Percentiles rank a stretch among this genome's conserved stretches.
These are phyloP conservation scores for Channa striata DNA, from an alignment of 2,797 vertebrate species.

Conservation along the genomic window DNA sequence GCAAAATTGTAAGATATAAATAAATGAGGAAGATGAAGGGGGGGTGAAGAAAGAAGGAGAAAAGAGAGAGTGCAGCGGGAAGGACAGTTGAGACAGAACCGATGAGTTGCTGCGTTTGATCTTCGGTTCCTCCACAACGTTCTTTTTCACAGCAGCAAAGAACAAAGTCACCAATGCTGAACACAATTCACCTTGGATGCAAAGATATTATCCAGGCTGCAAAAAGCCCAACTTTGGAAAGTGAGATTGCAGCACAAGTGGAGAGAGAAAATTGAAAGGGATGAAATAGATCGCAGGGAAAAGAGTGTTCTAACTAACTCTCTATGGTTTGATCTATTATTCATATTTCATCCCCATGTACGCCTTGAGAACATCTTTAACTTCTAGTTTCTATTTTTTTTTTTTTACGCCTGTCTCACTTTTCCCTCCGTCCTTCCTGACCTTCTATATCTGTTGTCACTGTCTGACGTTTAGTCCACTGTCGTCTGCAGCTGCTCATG, in stretches of 20 bases:
- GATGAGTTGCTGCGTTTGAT: constrained; percentile 52
- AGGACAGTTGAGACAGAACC: constrained; percentile 37
- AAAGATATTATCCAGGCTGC: constrained; percentile 9
- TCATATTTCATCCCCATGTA: constrained; percentile 48
- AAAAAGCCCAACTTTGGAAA: constrained; percentile 23
- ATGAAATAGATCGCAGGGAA: constrained; percentile 30
- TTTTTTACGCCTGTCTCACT: constrained; percentile 9
- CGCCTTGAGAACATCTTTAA: constrained; percentile 48
- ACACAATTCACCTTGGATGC: constrained; percentile 48
- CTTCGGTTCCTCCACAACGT: constrained; percentile 45
- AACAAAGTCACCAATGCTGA: constrained; percentile 35
- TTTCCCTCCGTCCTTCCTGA: constrained; percentile 29
- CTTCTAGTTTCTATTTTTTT: too few species aligned
- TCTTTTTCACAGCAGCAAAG: constrained; percentile 31
- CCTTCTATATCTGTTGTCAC: constrained; percentile 42
- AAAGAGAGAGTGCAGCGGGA: constrained; percentile 32
- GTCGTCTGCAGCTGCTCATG: constrained; percentile 66
- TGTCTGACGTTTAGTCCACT: constrained; percentile 49
- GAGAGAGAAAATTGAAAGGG: constrained; percentile 18
- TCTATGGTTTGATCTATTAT: constrained; percentile 72
- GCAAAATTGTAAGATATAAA: constrained; percentile 50
- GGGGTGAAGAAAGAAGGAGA: neutral
- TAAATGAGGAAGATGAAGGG: constrained; percentile 49
- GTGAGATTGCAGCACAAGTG: constrained; percentile 9
- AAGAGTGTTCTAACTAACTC: constrained; percentile 34